These are phyloP conservation scores for Bettongia penicillata DNA, from an alignment of 2,113 vertebrate species.

Conservation along the genomic window DNA sequence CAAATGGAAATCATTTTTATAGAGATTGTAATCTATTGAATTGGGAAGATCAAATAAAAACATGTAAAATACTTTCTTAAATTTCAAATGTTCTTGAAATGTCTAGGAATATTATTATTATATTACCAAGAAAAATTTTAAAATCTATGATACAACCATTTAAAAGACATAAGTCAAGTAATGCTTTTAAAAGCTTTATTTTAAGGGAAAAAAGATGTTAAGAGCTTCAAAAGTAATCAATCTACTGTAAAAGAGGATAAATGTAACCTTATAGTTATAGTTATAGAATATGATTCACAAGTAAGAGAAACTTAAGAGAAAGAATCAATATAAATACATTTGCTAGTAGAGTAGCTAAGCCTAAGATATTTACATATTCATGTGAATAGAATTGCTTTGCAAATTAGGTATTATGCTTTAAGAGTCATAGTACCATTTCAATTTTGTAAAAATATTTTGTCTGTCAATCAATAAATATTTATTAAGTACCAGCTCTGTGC, in stretches of 20 bases:
- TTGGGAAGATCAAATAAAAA: slow-evolving; percentile 13
- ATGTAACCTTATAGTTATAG: too few species aligned
- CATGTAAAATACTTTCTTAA: neutral
- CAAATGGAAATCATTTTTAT: slow-evolving; percentile 49
- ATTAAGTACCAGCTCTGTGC: neutral
- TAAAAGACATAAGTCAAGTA: neutral
- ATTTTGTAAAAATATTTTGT: neutral
- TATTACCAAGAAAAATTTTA: neutral
- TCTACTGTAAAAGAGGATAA: slow-evolving; percentile 65
- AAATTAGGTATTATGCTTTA: neutral
- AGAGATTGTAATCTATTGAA: slow-evolving; percentile 43
- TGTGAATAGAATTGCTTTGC: neutral
- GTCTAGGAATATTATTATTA: neutral
- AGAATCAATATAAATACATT: slow-evolving; percentile 68
- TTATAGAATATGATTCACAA: slow-evolving; percentile 76
- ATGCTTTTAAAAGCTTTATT: slow-evolving; percentile 44
- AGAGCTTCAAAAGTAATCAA: slow-evolving; percentile 69
- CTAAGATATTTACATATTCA: slow-evolving; percentile 57
- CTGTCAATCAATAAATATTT: neutral
- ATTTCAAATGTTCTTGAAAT: neutral
- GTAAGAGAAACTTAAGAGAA: slow-evolving; percentile 67
- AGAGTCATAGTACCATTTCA: neutral
- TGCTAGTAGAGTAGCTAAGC: slow-evolving; percentile 44
- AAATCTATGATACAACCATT: slow-evolving; percentile 38
- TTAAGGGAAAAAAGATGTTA: slow-evolving; percentile 66